Evolutionary conservation across 2,113 vertebrate genomes (phyloP), one percentile per base, ranked within the genome.

Genomic region (Argyrosomus japonicus): DNA sequence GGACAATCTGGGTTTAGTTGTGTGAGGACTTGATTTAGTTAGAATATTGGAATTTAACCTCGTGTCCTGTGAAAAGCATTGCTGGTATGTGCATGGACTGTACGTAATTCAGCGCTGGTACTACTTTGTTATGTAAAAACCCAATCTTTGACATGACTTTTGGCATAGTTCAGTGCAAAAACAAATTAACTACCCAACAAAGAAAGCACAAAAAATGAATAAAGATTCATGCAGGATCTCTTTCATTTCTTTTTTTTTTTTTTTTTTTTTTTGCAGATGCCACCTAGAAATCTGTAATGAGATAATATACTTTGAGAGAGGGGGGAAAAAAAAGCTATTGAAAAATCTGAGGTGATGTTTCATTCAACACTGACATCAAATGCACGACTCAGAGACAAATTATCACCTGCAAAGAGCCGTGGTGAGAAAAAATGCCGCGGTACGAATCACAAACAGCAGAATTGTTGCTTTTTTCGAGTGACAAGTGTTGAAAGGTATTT

Each of bases 401-500:
- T 93, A 93, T 93, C 93, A 93, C 93, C 91, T 93, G 89, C 85
- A 14, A 25, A 53, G 62, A 79, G 58, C 9, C 3, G 40, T 61
- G 89, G 84, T 83, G 85, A 85, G 82, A 90, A 87, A 6, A 90
- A 77, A 75, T 18, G 65, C 53, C 2, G 19, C 3, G 29, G 51
- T 51, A 82, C 14, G 6, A 85, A 60, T 83, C 81, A 72, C 83
- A 79, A 83, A 83, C 68, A 32, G 87, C 82, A 50, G 64, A 83
- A 90, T 85, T 82, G 89, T 78, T 36, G 83, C 78, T 43, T 75
- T 57, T 83, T 79, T 80, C 63, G 3, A 65, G 64, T 93, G 93
- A 91, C 87, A 90, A 81, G 94, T 92, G 92, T 93, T 93, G 84
- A 93, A 86, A 88, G 88, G 85, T 87, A 72, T 89, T 85, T 87